Evolutionary conservation across 2,797 vertebrate genomes (phyloP).

Genomic region (Cephalopachus bancanus): DNA sequence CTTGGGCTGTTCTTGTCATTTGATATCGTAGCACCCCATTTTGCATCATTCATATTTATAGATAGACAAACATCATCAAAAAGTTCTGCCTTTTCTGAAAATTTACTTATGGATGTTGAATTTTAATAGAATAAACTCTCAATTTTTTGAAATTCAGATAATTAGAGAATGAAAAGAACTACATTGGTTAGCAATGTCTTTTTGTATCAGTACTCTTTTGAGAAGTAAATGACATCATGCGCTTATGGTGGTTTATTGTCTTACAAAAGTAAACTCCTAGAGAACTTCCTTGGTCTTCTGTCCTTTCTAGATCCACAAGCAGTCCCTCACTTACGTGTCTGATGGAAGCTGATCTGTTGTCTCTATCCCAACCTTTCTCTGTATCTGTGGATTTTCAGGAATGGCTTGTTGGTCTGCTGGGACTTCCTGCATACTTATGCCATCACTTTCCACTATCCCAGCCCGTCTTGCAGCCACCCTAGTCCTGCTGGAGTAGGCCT

Average conservation of each 20-base stretch:
- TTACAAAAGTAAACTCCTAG: constrained; percentile 24
- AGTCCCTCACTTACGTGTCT: not conserved
- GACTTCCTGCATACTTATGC: not conserved
- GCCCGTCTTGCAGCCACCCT: not conserved
- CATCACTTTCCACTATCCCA: not conserved
- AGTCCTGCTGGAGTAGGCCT: not conserved
- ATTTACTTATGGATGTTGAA: constrained; percentile 13
- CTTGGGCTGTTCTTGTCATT: constrained; percentile 94
- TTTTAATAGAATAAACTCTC: constrained; percentile 37
- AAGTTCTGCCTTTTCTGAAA: constrained; percentile 61
- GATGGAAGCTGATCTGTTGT: not conserved
- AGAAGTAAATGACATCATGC: not conserved
- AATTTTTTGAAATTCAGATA: constrained; percentile 53
- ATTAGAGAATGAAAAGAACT: constrained; percentile 30
- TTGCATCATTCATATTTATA: constrained; percentile 90
- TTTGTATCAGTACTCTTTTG: not conserved
- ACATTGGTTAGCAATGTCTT: not conserved
- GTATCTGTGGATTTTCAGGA: not conserved
- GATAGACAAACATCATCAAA: constrained; percentile 71
- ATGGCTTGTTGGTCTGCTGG: not conserved
- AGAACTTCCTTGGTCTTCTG: not conserved
- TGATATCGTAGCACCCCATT: constrained; percentile 90
- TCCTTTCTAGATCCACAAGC: not conserved
- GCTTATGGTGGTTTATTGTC: not conserved
- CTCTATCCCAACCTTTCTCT: not conserved